phyloP scores from a whole-genome alignment of 2,888 invertebrate species.

The Dione vanillae region DNA sequence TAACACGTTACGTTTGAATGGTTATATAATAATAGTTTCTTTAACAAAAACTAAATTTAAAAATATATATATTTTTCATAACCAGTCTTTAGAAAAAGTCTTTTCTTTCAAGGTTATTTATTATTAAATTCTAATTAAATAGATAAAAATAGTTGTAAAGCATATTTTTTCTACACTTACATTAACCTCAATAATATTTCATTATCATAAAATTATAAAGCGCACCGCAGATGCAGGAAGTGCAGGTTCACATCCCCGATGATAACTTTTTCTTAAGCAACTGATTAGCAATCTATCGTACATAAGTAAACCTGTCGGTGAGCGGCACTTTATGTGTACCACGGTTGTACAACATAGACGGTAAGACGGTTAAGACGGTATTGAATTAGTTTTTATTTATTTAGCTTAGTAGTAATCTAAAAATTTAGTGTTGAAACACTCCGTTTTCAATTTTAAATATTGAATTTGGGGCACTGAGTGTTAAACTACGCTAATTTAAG shows the following conservation, averaged over 20 bases:
- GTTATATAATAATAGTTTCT: too few species aligned
- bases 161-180: background rate
- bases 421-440: too few species aligned
- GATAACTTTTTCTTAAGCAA: slow-evolving; percentile 40
- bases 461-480: too few species aligned
- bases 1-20: too few species aligned
- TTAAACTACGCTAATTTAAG: too few species aligned
- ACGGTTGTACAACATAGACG: slow-evolving; percentile 25
- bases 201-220: slow-evolving; percentile 26
- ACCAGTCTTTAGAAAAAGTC: too few species aligned
- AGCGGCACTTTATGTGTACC: slow-evolving; percentile 35
- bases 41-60: too few species aligned
- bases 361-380: slow-evolving; percentile 28
- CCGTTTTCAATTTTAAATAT: background rate
- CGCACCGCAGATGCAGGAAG: slow-evolving; percentile 38
- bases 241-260: slow-evolving; percentile 39
- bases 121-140: too few species aligned
- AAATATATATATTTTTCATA: too few species aligned
- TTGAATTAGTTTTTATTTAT: slow-evolving; percentile 3
- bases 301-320: slow-evolving; percentile 41
- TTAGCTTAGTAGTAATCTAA: too few species aligned
- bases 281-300: slow-evolving; percentile 42
- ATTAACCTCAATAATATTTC: slow-evolving; percentile 3
- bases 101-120: too few species aligned
- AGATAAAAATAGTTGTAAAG: too few species aligned